Base-by-base conservation (phyloP, 2,797 vertebrate genomes). In the Eulemur albifrons region DNA sequence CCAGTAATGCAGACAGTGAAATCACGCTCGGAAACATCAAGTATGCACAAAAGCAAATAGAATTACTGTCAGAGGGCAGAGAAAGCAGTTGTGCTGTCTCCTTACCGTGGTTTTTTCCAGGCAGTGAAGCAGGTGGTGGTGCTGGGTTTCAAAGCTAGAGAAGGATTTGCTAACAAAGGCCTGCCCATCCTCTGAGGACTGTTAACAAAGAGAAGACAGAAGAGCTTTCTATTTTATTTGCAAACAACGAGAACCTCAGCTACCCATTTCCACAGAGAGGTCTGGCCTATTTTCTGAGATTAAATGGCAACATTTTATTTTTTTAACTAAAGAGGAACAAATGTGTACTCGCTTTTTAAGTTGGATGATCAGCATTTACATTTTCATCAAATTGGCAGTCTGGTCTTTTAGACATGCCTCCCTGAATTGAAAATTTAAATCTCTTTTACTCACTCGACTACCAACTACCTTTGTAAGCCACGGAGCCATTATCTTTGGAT, bases 61-160 rank as follows among this genome's bases (percentile, higher is more conserved):
- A 43, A 59, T 77, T 86, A 30, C 17, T 84, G 43, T 59, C 65
- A 14, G 69, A 96, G 88, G 65, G 81, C 80, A 92, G 40, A 94
- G 65, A 57, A 92, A 86, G 76, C 27, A 79, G n/a, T 38, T 30
- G 12, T 40, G 92, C 81, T 21, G 87, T 82, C 83, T 97, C 87
- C 99, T 99, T 99, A 99, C 99, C 98, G 99, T 99, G 82, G 99
- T 99, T 98, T 99, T 99, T 98, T 99, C 99, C 97, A 99, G 99
- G 98, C 99, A 99, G 98, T 99, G 99, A 96, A 99, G 99, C 72
- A 99, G 99, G 98, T 99, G 99, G 97, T 99, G 99, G 92, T 99
- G 99, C 54, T 99, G 99, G 15, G 99, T 98, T 97, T 99, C 99
- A 79, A 99, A 99, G 97, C 97, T 99, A 75, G 99, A 99, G 98